phyloP scores from a whole-genome alignment of 2,113 vertebrate species.

The Anhinga anhinga region DNA sequence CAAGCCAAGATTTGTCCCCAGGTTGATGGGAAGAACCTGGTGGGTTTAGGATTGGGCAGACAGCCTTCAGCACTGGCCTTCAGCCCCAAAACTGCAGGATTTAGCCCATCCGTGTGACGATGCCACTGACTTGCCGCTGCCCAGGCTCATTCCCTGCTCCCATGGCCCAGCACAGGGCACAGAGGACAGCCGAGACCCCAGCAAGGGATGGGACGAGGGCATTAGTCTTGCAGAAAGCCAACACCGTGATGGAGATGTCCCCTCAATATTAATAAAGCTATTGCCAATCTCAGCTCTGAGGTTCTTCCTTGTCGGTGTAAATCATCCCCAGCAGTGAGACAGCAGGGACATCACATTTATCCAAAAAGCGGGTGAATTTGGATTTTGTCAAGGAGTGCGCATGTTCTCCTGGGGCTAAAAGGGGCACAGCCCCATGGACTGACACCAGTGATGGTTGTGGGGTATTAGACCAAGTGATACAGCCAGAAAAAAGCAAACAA shows the following conservation, averaged over 20 bases:
- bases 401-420: neutral
- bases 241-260: accelerated
- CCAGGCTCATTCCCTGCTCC: neutral
- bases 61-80: neutral
- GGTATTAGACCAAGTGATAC: neutral
- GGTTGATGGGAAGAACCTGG: neutral
- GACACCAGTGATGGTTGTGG: neutral
- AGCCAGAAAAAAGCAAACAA: neutral
- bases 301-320: neutral
- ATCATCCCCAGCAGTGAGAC: neutral
- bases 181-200: neutral
- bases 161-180: neutral
- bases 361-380: neutral
- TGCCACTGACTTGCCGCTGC: neutral
- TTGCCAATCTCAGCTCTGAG: neutral
- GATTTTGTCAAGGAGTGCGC: neutral
- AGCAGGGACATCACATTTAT: neutral
- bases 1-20: neutral
- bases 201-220: neutral
- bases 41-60: neutral
- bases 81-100: neutral
- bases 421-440: neutral
- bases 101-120: neutral
- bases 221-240: neutral
- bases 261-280: neutral